These are phyloP conservation scores for Etheostoma nigrum DNA, from an alignment of 2,797 vertebrate species.

Conservation along the genomic window DNA sequence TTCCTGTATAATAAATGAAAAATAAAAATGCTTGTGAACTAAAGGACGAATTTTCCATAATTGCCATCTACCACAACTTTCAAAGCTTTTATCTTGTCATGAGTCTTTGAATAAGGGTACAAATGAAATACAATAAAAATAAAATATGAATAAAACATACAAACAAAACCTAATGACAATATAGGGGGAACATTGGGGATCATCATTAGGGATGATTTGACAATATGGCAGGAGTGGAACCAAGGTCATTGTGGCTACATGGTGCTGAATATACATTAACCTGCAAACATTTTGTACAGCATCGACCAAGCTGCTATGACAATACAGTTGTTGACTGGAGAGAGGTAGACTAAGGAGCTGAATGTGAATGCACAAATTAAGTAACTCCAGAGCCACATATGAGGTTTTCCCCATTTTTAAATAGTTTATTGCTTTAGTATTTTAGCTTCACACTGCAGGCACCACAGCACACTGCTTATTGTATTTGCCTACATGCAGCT, in stretches of 20 bases:
- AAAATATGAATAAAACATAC: neutral
- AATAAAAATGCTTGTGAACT: neutral
- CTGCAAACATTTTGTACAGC: neutral
- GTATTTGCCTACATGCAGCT: constrained; percentile 64
- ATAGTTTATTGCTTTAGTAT: constrained; percentile 39
- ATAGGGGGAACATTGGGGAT: neutral
- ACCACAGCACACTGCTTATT: constrained; percentile 38
- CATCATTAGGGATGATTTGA: neutral
- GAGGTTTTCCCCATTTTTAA: constrained; percentile 18
- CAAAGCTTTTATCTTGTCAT: neutral
- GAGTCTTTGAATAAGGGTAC: neutral
- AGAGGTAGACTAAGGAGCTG: neutral
- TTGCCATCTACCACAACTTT: neutral
- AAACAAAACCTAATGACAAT: neutral
- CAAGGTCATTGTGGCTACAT: neutral
- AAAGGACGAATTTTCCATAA: neutral
- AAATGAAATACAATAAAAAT: neutral
- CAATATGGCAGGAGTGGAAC: neutral
- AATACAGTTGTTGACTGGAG: neutral
- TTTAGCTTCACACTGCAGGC: constrained; percentile 39
- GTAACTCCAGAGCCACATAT: constrained; percentile 16
- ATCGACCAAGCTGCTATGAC: neutral
- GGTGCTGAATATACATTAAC: neutral
- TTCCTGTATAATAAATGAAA: too few relatives aligned
- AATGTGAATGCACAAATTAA: constrained; percentile 18